Evolutionary conservation across 2,797 vertebrate species (phyloP), one percentile per base, ranked within the genome.

Genomic region (Chromis chromis): DNA sequence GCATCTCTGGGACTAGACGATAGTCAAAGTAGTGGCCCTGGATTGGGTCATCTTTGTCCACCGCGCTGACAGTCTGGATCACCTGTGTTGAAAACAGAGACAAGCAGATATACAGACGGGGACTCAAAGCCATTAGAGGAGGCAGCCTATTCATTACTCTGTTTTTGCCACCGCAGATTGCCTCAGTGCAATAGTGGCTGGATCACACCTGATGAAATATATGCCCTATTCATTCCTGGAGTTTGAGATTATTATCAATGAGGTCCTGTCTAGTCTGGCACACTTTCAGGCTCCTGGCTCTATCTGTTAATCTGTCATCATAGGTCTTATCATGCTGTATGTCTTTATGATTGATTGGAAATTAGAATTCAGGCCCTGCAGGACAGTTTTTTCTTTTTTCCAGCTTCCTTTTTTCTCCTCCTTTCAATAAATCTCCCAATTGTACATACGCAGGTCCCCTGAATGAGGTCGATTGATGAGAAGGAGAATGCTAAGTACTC

Each of bases 11-110:
- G 65, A 97, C 94, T 52, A 99, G 95, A 33, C 96, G 96, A 78
- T 98, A 99, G 84, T 98, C 94, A 90, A 99, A 99, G 83, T 95
- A 97, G 92, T 99, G 98, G 70, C 97, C 97, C 56, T 96, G 97
- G 91, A 96, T 95, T 22, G 98, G 98, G 83, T 98, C 98, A 49
- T 99, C 98, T 91, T 95, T 97, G 93, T 99, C 98, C 88, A 97
- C 91, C 0, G 97, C 98, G 22, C 97, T 99, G 92, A 99, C 93
- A 49, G 96, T 98, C 87, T 99, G 97, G 91, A 99, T 98, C 84
- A 98, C 95, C 98, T 99, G 89, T 61, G 72, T 78, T 85, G 83
- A 86, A 79, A 60, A 72, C 50, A 84, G 60, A 85, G 66, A 86
- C 22, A n/a, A 48, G 60, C 44, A 66, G 65, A 85, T 65, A 56